Evolutionary conservation across 2,888 invertebrate genomes (phyloP).

Genomic region (Erebia epiphron): DNA sequence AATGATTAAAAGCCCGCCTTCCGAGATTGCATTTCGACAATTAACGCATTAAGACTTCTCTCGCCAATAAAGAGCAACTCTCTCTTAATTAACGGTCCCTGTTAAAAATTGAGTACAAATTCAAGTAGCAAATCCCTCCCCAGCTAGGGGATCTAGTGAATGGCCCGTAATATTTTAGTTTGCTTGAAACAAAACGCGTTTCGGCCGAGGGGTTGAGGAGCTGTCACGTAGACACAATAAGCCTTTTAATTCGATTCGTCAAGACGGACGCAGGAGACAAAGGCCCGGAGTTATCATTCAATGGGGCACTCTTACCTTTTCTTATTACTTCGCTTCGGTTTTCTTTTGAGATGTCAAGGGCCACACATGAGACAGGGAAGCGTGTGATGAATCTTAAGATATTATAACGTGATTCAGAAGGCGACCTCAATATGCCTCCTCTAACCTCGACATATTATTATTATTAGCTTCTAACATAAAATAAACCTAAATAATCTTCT

Average conservation of each 20-base stretch:
- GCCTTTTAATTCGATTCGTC: conserved; percentile 84
- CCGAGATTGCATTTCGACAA: conserved; percentile 82
- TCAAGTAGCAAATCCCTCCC: conserved; percentile 75
- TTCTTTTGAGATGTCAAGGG: conserved; percentile 66
- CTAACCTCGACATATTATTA: no score
- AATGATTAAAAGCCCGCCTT: conserved; percentile 76
- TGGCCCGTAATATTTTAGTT: conserved; percentile 82
- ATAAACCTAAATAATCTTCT: no score
- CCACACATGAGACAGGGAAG: conserved; percentile 49
- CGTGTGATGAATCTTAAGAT: conserved; percentile 24
- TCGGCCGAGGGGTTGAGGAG: conserved; percentile 61
- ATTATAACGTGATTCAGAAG: neutral
- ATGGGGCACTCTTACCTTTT: conserved; percentile 82
- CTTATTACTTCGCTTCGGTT: conserved; percentile 79
- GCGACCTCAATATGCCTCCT: no score
- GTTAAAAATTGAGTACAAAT: conserved; percentile 84
- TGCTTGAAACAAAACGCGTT: conserved; percentile 78
- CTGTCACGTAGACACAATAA: conserved; percentile 83
- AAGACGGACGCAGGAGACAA: conserved; percentile 80
- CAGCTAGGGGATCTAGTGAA: conserved; percentile 72
- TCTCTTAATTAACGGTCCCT: conserved; percentile 80
- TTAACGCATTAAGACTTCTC: conserved; percentile 81
- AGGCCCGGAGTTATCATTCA: conserved; percentile 82
- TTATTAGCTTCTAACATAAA: neutral
- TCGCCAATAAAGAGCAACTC: conserved; percentile 79